phyloP scores from a whole-genome alignment of 2,797 vertebrate species.

The Spinibarbus caldwelli region DNA sequence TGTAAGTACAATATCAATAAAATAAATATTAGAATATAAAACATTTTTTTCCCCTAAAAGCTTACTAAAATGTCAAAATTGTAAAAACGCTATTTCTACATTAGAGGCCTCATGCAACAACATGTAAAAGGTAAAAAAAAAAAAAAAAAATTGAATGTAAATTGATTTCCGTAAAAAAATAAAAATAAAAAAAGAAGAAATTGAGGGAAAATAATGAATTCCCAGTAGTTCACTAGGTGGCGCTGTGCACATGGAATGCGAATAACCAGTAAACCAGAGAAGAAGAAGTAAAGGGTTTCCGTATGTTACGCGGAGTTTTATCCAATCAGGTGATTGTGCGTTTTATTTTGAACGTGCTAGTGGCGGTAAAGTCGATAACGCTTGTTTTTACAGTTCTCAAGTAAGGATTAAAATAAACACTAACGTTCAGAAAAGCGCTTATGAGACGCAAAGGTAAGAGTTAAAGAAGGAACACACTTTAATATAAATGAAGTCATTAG shows the following conservation, averaged over 20 bases:
- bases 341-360: conserved; percentile 71
- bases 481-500: no score
- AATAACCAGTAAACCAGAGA: conserved; percentile 5
- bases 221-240: not conserved
- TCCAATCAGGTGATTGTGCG: conserved; percentile 67
- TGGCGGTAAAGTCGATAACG: conserved; percentile 64
- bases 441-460: conserved; percentile 20
- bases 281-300: not conserved
- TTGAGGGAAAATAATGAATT: not conserved
- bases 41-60: not conserved
- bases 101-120: no score
- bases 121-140: no score
- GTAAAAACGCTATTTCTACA: no score
- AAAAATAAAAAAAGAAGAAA: no score
- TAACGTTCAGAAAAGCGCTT: not conserved
- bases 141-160: no score
- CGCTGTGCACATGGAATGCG: not conserved
- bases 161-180: not conserved
- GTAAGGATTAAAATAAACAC: not conserved
- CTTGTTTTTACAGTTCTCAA: not conserved
- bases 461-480: not conserved
- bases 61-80: not conserved
- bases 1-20: not conserved
- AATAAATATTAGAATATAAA: not conserved
- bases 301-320: conserved; percentile 52